These are phyloP conservation scores for Globicephala melas DNA, from an alignment of 2,113 vertebrate genomes.

Conservation along the genomic window DNA sequence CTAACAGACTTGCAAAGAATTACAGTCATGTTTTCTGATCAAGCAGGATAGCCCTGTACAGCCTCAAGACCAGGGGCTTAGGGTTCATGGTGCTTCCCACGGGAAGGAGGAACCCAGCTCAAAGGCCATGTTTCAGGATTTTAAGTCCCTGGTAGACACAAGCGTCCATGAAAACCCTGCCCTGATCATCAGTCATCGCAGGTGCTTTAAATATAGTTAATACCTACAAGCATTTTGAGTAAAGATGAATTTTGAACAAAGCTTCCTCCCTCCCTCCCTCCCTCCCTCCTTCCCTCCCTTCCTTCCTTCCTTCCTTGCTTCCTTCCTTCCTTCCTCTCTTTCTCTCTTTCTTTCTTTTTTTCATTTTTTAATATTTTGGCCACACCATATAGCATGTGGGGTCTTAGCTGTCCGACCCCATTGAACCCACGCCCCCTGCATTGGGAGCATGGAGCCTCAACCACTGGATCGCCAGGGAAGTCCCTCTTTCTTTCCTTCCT, in stretches of 20 bases:
- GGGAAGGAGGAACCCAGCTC: not conserved
- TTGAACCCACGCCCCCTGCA: too few relatives aligned
- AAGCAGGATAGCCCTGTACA: not conserved
- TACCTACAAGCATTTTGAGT: not conserved
- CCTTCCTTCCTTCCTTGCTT: fast-evolving
- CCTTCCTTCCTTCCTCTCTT: too few relatives aligned
- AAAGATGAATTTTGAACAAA: not conserved
- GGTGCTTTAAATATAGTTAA: not conserved
- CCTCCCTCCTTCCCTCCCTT: fast-evolving
- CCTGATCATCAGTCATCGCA: not conserved
- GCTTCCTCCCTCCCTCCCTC: not conserved
- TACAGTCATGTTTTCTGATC: not conserved
- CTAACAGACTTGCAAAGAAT: not conserved
- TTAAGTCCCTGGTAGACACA: not conserved
- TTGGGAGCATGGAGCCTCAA: too few relatives aligned
- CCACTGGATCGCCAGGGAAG: too few relatives aligned
- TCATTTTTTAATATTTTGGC: too few relatives aligned
- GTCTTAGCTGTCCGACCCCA: too few relatives aligned
- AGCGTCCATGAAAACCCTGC: not conserved
- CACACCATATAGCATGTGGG: too few relatives aligned
- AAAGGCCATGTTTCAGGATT: not conserved
- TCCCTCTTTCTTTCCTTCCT: too few relatives aligned
- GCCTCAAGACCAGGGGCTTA: too few relatives aligned
- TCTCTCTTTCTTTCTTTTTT: too few relatives aligned
- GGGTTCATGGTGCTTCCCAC: not conserved